Evolutionary conservation across 2,113 vertebrate genomes (phyloP).

Genomic region (Motacilla tschutschensis): DNA sequence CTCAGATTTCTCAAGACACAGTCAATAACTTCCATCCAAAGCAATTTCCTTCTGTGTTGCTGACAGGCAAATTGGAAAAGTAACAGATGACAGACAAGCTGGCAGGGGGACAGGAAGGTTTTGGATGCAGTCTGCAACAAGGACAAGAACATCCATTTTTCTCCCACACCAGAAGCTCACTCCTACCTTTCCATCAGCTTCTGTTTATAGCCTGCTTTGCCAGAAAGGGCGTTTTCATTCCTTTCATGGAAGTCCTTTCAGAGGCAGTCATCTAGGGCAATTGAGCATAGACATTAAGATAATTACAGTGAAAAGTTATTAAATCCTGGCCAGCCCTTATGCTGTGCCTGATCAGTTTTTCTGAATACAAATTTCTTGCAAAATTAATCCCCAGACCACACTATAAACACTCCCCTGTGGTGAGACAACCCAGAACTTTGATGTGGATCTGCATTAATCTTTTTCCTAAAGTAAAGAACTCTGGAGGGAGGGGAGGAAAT

Average conservation of each 20-base stretch:
- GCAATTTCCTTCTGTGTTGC: constrained; percentile 21
- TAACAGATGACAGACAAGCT: constrained; percentile 29
- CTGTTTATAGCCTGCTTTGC: background rate
- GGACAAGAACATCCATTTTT: background rate
- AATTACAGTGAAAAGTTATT: constrained; percentile 37
- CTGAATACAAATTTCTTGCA: constrained; percentile 13
- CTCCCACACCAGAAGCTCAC: background rate
- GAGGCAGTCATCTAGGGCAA: background rate
- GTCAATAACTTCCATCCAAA: constrained; percentile 6
- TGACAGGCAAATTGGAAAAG: constrained; percentile 12
- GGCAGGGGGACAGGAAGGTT: background rate
- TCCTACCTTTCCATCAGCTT: background rate
- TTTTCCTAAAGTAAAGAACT: background rate
- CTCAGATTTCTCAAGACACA: constrained; percentile 20
- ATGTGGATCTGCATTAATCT: background rate
- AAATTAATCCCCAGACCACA: background rate
- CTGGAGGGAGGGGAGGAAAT: background rate
- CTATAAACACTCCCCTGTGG: background rate
- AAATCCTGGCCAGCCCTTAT: background rate
- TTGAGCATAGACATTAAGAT: constrained; percentile 7
- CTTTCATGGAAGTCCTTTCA: constrained; percentile 13
- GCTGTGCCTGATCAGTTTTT: background rate
- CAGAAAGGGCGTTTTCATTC: constrained; percentile 15
- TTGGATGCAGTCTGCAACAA: background rate
- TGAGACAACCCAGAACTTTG: background rate